Evolutionary conservation across 2,888 invertebrate genomes (phyloP).

Genomic region (Bruchidius siliquastri): DNA sequence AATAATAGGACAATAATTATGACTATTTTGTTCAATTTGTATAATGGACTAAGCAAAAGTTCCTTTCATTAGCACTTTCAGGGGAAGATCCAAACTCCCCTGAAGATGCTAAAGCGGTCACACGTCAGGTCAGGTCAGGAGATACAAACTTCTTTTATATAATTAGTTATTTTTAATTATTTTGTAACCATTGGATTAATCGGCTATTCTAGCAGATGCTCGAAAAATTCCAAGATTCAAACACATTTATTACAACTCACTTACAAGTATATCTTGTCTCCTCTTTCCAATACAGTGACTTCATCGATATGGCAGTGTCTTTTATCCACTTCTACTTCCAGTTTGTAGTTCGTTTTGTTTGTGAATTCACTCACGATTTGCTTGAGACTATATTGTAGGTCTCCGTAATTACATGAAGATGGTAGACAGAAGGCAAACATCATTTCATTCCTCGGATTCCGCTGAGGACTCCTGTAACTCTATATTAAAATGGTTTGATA

Average conservation of each 20-base stretch:
- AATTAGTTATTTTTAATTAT: too few relatives aligned
- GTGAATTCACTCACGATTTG: slow-evolving; percentile 18
- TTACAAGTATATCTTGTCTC: slow-evolving; percentile 25
- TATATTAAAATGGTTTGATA: not conserved
- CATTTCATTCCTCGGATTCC: slow-evolving; percentile 33
- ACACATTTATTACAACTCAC: not conserved
- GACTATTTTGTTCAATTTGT: too few relatives aligned
- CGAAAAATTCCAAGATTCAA: too few relatives aligned
- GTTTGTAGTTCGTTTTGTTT: slow-evolving; percentile 12
- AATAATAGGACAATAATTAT: too few relatives aligned
- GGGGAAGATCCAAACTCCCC: too few relatives aligned
- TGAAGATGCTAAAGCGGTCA: too few relatives aligned
- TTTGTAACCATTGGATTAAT: too few relatives aligned
- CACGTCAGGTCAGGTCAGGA: too few relatives aligned
- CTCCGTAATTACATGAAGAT: slow-evolving; percentile 51
- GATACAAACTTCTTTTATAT: too few relatives aligned
- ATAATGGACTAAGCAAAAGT: too few relatives aligned
- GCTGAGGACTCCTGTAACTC: not conserved
- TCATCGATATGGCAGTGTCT: slow-evolving; percentile 18
- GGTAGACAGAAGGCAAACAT: slow-evolving; percentile 61
- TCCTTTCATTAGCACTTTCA: too few relatives aligned
- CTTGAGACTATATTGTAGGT: slow-evolving; percentile 44
- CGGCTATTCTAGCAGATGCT: too few relatives aligned
- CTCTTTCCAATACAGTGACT: slow-evolving; percentile 4
- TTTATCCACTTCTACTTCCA: slow-evolving; percentile 18